Evolutionary conservation across 2,113 vertebrate genomes (phyloP).

Genomic region (Oncorhynchus clarkii): DNA sequence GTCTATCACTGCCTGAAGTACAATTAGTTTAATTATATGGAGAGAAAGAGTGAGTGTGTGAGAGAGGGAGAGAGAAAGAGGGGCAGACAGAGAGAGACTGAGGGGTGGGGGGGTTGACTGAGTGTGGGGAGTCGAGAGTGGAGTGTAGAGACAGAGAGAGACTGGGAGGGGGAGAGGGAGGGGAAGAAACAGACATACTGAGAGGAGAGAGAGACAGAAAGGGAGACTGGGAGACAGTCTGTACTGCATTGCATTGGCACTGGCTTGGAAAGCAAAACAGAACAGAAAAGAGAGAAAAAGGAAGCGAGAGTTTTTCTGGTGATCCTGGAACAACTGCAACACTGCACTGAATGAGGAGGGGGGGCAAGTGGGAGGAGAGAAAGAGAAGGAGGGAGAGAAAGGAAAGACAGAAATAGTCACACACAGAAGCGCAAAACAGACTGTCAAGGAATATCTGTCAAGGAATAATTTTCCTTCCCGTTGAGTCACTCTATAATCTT

Average conservation of each 20-base stretch:
- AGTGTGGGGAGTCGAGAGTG: slow-evolving; percentile 10
- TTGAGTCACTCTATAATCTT: neutral
- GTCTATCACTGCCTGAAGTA: slow-evolving; percentile 65
- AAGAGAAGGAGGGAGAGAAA: slow-evolving; percentile 22
- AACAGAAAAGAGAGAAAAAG: neutral
- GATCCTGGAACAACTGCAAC: neutral
- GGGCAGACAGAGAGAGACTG: slow-evolving; percentile 7
- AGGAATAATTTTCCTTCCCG: slow-evolving; percentile 15
- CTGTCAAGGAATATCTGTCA: slow-evolving; percentile 61
- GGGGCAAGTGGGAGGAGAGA: slow-evolving; percentile 12
- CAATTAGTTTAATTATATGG: slow-evolving; percentile 66
- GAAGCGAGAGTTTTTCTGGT: neutral
- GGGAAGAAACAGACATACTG: neutral
- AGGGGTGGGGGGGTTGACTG: neutral
- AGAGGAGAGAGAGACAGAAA: neutral
- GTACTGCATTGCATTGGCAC: neutral
- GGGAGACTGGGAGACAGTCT: neutral
- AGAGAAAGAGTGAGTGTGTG: slow-evolving; percentile 27
- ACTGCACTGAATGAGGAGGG: slow-evolving; percentile 15
- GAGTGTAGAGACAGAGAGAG: neutral
- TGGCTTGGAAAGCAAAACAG: neutral
- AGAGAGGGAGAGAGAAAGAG: slow-evolving; percentile 13
- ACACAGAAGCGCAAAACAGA: slow-evolving; percentile 39
- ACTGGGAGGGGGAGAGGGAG: too few species aligned
- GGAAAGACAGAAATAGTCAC: slow-evolving; percentile 39